Conservation (phyloP, 2,888 invertebrate genomes). For the Gnatocerus cornutus region DNA sequence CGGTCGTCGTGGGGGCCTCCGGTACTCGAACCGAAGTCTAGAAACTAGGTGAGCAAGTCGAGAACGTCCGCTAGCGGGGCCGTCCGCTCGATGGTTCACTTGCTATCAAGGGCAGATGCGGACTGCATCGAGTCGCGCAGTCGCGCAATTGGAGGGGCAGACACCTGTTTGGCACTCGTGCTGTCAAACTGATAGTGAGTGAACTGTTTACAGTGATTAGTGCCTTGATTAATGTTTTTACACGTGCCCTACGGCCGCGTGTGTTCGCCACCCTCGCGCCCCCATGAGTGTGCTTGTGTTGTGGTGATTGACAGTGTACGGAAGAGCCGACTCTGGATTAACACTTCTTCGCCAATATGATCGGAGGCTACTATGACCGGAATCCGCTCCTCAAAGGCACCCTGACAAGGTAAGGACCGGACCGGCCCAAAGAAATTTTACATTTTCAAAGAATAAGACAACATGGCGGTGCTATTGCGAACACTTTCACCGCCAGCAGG, state of each 20-base stretch:
- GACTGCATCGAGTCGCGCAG: constrained; percentile 51
- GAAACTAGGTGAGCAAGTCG: constrained; percentile 65
- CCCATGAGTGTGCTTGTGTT: constrained; percentile 45
- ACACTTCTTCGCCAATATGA: constrained; percentile 63
- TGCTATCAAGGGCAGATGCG: constrained; percentile 66
- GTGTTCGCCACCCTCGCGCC: constrained; percentile 47
- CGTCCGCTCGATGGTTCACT: constrained; percentile 63
- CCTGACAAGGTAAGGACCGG: constrained; percentile 72
- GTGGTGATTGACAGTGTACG: constrained; percentile 43
- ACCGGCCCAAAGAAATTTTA: constrained; percentile 18
- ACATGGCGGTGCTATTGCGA: constrained; percentile 62
- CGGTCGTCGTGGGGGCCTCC: constrained; percentile 29
- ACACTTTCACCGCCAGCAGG: constrained; percentile 65
- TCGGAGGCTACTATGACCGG: constrained; percentile 74
- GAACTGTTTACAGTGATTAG: constrained; percentile 61
- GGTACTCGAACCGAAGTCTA: constrained; percentile 50
- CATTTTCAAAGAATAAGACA: constrained; percentile 44
- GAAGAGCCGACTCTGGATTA: constrained; percentile 23
- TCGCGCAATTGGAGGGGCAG: constrained; percentile 57
- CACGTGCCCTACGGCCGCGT: constrained; percentile 56
- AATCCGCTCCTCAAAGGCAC: constrained; percentile 77
- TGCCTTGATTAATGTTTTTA: constrained; percentile 59
- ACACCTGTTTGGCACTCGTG: constrained; percentile 63
- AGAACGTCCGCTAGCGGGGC: constrained; percentile 54
- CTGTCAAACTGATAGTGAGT: constrained; percentile 62